phyloP scores from a whole-genome alignment of 1,140 invertebrate species.

The Coenobita brevimanus region DNA sequence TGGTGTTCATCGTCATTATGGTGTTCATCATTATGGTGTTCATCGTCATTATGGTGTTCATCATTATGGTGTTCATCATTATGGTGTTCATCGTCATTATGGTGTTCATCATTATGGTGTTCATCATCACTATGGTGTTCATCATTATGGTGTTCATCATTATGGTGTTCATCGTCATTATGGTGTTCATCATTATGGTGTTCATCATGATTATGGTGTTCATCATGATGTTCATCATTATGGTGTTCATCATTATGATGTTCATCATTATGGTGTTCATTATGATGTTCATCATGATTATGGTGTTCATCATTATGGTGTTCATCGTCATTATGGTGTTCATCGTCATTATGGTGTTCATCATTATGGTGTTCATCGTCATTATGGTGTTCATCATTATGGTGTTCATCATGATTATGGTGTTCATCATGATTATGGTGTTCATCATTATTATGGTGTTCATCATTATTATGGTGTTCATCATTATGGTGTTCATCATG shows the following conservation, averaged over 20 bases:
- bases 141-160: neutral
- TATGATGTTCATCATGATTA: conserved; percentile 1
- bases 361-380: neutral
- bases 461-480: neutral
- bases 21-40: neutral
- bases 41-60: neutral
- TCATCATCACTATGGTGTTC: neutral
- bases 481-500: neutral
- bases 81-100: neutral
- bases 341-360: neutral
- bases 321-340: neutral
- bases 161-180: conserved; percentile 13
- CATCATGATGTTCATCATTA: neutral
- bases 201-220: neutral
- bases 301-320: neutral
- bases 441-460: neutral
- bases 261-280: conserved; percentile 1
- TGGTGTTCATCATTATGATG: neutral
- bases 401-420: neutral
- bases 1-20: neutral
- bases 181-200: neutral
- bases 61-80: too few species aligned
- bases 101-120: neutral
- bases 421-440: neutral
- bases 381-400: conserved; percentile 6